These are phyloP conservation scores for Rhinogobio ventralis DNA, from an alignment of 2,797 vertebrate genomes.

Conservation along the genomic window DNA sequence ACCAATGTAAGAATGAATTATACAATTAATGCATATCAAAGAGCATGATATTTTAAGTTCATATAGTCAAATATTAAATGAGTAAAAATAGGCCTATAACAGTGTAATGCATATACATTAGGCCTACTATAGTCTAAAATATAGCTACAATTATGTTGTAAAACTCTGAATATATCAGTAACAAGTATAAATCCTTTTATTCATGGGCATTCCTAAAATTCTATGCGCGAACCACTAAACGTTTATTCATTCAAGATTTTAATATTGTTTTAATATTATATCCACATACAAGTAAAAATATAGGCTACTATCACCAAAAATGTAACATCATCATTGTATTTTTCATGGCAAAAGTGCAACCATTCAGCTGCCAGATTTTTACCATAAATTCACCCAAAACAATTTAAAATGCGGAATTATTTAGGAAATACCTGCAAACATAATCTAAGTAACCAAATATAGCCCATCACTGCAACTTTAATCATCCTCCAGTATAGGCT, in stretches of 20 bases:
- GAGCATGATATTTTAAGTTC: too few relatives aligned
- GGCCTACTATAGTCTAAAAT: neutral
- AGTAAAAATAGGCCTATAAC: neutral
- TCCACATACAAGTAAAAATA: neutral
- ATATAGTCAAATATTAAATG: neutral
- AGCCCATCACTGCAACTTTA: constrained; percentile 33
- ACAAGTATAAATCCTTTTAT: neutral
- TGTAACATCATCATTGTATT: neutral
- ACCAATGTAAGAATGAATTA: too few relatives aligned
- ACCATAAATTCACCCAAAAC: neutral
- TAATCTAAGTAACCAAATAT: neutral
- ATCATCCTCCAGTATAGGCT: constrained; percentile 8
- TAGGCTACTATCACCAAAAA: neutral
- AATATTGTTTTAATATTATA: neutral
- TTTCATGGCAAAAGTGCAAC: neutral
- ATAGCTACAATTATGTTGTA: neutral
- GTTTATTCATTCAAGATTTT: neutral
- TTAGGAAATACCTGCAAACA: neutral
- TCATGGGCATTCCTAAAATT: neutral
- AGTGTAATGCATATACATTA: neutral
- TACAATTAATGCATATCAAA: too few relatives aligned
- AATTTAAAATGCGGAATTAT: neutral
- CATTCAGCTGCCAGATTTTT: neutral
- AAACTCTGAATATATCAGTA: too few relatives aligned
- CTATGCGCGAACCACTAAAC: neutral